Conservation (phyloP, 2,797 vertebrate species). For the Alfaro cultratus region DNA sequence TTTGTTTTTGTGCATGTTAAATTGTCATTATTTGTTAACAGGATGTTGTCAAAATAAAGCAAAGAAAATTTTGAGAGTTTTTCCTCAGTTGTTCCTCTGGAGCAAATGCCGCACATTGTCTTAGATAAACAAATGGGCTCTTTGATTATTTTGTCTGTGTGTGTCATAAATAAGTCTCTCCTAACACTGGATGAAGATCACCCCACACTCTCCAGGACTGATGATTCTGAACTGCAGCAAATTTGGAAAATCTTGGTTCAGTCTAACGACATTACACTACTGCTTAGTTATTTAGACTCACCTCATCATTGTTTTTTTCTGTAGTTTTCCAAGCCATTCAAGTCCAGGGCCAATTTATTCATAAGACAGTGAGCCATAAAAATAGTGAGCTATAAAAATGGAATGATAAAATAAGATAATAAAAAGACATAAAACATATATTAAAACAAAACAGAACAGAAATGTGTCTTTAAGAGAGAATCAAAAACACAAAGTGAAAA, state of each 20-base stretch:
- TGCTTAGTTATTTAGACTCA: not conserved
- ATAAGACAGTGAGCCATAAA: not conserved
- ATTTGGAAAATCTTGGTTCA: not conserved
- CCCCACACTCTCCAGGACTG: not conserved
- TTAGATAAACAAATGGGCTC: not conserved
- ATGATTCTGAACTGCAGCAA: not conserved
- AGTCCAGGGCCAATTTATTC: not conserved
- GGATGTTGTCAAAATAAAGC: conserved; percentile 52
- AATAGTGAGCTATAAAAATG: not conserved
- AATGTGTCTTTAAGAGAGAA: not conserved
- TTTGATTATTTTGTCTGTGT: not conserved
- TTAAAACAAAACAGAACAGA: not conserved
- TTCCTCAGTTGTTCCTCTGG: conserved; percentile 10
- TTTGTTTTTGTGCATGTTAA: conserved; percentile 62
- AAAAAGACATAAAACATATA: not conserved
- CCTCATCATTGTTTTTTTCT: not conserved
- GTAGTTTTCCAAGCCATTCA: not conserved
- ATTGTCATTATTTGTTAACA: conserved; percentile 36
- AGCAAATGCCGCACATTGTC: not conserved
- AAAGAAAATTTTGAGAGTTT: conserved; percentile 12
- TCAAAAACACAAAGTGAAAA: not conserved
- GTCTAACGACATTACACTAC: not conserved
- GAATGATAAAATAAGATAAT: not conserved
- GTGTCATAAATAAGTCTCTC: not conserved
- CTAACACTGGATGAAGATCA: not conserved